Percentiles rank a stretch among this genome's conserved stretches.
Evolutionary conservation across 1,140 invertebrate genomes (phyloP).

Genomic region (Vollenhovia emeryi): DNA sequence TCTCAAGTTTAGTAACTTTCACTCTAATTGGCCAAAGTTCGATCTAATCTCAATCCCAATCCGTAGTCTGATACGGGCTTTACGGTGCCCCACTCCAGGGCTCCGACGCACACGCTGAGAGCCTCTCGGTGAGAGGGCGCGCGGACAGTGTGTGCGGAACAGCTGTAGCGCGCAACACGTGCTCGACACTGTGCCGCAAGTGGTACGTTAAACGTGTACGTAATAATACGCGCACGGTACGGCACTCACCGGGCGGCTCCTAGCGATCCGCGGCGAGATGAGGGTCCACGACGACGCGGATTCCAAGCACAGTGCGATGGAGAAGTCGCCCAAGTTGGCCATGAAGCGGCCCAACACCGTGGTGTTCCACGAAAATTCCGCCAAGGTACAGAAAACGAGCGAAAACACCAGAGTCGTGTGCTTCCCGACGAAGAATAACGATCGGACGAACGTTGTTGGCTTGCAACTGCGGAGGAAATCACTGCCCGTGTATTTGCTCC

Average conservation of each 20-base stretch:
- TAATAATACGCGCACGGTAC: background rate
- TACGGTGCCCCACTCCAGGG: too few species aligned
- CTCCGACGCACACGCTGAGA: background rate
- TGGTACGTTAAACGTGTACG: background rate
- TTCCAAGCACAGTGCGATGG: constrained; percentile 78
- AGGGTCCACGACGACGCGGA: constrained; percentile 81
- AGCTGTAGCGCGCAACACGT: constrained; percentile 68
- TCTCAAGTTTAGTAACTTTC: too few species aligned
- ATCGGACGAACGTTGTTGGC: constrained; percentile 76
- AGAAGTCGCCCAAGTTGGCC: constrained; percentile 74
- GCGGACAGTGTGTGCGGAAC: constrained; percentile 5
- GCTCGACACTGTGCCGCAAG: background rate
- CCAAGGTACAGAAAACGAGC: constrained; percentile 70
- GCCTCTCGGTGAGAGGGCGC: background rate
- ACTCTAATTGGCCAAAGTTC: too few species aligned
- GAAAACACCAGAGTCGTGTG: constrained; percentile 48
- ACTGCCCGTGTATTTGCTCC: constrained; percentile 85
- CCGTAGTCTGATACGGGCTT: too few species aligned
- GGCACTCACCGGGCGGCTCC: too few species aligned
- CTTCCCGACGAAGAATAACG: background rate
- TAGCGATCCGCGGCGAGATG: constrained; percentile 66
- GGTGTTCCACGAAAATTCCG: constrained; percentile 69
- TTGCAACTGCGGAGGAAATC: constrained; percentile 85
- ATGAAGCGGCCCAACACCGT: constrained; percentile 76
- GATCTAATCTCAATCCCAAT: too few species aligned